A percentile compares a stretch with the other conserved stretches of the same genome.
These are phyloP conservation scores for Phaethon lepturus DNA, from an alignment of 2,113 vertebrate species.

Conservation along the genomic window DNA sequence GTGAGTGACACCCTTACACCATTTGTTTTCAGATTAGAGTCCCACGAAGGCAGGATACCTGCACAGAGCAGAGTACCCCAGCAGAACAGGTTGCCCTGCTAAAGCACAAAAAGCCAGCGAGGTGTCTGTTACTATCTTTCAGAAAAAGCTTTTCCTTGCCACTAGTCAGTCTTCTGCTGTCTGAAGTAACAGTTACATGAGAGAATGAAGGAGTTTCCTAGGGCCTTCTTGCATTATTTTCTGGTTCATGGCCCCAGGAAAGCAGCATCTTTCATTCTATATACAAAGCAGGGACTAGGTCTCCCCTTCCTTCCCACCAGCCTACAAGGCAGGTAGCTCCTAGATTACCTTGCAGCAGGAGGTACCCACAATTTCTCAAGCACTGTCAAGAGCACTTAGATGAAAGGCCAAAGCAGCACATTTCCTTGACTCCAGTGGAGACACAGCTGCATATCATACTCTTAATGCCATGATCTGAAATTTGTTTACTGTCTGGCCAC, in stretches of 20 bases:
- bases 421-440: not conserved
- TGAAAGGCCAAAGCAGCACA: not conserved
- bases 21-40: not conserved
- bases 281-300: not conserved
- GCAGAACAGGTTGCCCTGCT: not conserved
- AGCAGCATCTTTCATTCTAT: not conserved
- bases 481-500: not conserved
- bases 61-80: not conserved
- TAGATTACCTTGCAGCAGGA: not conserved
- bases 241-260: not conserved
- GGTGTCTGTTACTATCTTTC: not conserved
- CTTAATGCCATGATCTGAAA: not conserved
- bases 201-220: too few species aligned
- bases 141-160: not conserved
- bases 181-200: not conserved
- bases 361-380: slow-evolving; percentile 17
- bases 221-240: not conserved
- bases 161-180: not conserved
- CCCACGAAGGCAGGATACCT: not conserved
- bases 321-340: not conserved
- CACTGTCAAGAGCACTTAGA: not conserved
- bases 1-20: not conserved
- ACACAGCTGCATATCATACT: not conserved
- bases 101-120: not conserved
- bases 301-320: not conserved